Conservation (phyloP, 2,888 invertebrate species). For the Drosophila cognata region DNA sequence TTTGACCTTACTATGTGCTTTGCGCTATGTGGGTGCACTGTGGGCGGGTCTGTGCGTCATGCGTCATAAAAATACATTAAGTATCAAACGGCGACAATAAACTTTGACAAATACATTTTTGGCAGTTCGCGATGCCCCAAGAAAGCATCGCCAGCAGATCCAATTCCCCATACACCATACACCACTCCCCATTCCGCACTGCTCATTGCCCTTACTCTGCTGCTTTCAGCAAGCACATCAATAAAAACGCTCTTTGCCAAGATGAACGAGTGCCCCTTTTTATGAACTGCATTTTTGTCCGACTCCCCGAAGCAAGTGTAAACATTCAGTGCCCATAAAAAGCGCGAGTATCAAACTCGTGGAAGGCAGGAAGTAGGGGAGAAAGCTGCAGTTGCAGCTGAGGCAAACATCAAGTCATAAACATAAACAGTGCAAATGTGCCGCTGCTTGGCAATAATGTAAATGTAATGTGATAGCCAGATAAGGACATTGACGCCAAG, state of each 20-base stretch:
- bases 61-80: constrained; percentile 75
- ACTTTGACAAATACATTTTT: constrained; percentile 68
- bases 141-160: constrained; percentile 6
- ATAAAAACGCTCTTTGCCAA: constrained; percentile 31
- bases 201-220: not conserved
- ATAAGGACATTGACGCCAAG: constrained; percentile 49
- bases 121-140: constrained; percentile 25
- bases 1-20: constrained; percentile 59
- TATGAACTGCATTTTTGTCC: constrained; percentile 50
- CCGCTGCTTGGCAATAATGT: constrained; percentile 55
- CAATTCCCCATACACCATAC: not conserved
- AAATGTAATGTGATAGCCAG: constrained; percentile 61
- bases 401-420: constrained; percentile 37
- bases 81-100: constrained; percentile 74
- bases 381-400: constrained; percentile 24
- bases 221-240: constrained; percentile 23
- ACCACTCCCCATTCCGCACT: not conserved
- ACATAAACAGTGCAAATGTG: constrained; percentile 49
- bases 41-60: constrained; percentile 56
- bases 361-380: not conserved
- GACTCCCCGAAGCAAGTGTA: constrained; percentile 53
- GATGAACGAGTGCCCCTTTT: constrained; percentile 26
- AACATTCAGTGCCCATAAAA: constrained; percentile 49
- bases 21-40: constrained; percentile 3
- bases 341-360: constrained; percentile 1